Conservation (phyloP, 2,888 invertebrate genomes). For the Dromius quadrimaculatus region DNA sequence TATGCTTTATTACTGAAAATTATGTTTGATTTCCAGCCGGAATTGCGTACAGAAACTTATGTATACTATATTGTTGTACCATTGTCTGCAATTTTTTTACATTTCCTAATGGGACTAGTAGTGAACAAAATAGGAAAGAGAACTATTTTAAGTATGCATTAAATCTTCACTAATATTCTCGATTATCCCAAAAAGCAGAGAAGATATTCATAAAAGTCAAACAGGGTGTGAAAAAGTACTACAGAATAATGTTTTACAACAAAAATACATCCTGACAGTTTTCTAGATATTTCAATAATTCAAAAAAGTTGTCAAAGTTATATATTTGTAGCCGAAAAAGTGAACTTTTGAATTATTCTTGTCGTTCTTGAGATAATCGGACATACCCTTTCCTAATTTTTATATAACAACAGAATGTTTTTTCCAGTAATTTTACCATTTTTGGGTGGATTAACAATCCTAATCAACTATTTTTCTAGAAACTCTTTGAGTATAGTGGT, state of each 20-base stretch:
- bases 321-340: too few species aligned
- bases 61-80: slow-evolving; percentile 78
- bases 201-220: too few species aligned
- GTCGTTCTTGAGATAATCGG: too few species aligned
- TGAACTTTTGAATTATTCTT: too few species aligned
- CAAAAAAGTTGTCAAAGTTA: too few species aligned
- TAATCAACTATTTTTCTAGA: slow-evolving; percentile 71
- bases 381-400: too few species aligned
- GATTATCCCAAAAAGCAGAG: background rate
- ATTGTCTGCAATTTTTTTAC: slow-evolving; percentile 73
- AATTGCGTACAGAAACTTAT: slow-evolving; percentile 67
- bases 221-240: too few species aligned
- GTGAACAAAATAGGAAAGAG: slow-evolving; percentile 70
- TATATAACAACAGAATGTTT: background rate
- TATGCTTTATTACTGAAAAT: background rate
- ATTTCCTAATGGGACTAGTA: slow-evolving; percentile 71
- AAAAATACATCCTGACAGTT: too few species aligned
- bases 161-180: background rate
- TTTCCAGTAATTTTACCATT: slow-evolving; percentile 2
- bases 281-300: too few species aligned
- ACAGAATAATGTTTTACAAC: too few species aligned
- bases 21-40: background rate
- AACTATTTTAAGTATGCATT: slow-evolving; percentile 68
- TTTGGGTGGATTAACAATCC: slow-evolving; percentile 65
- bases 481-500: slow-evolving; percentile 69